phyloP scores from a whole-genome alignment of 2,888 invertebrate species.

The Acanthacorydalis orientalis region DNA sequence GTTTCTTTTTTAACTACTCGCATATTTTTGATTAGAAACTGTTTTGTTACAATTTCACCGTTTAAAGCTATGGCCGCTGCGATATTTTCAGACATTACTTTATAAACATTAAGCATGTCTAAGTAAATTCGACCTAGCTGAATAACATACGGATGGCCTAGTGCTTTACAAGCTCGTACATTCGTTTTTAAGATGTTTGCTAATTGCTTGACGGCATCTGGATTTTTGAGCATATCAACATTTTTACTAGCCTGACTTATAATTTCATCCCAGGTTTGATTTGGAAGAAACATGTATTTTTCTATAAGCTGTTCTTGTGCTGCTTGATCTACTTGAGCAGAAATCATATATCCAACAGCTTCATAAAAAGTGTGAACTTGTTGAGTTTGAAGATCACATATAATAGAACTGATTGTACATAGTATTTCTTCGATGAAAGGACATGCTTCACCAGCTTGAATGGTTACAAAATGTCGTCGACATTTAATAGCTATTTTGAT shows the following conservation, averaged over 20 bases:
- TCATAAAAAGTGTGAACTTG: conserved; percentile 99
- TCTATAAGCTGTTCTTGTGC: conserved; percentile 91
- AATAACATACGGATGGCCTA: conserved; percentile 90
- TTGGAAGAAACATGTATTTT: conserved; percentile 93
- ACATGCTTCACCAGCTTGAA: conserved; percentile 88
- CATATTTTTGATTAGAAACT: conserved; percentile 95
- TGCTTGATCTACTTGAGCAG: conserved; percentile 80
- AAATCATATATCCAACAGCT: conserved; percentile 98
- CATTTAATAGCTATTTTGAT: conserved; percentile 99
- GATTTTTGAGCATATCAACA: conserved; percentile 89
- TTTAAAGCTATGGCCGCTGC: conserved; percentile 84
- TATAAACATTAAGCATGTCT: conserved; percentile 98
- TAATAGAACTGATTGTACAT: conserved; percentile 88
- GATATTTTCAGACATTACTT: conserved; percentile 92
- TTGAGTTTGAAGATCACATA: conserved; percentile 95
- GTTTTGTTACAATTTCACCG: conserved; percentile 94
- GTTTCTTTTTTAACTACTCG: conserved; percentile 98
- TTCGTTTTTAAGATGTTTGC: conserved; percentile 98
- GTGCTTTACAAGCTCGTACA: conserved; percentile 94
- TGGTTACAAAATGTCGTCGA: conserved; percentile 90
- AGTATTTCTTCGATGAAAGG: conserved; percentile 99
- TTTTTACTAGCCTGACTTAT: conserved; percentile 94
- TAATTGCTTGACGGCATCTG: conserved; percentile 91
- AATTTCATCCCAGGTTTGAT: conserved; percentile 95
- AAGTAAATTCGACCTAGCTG: conserved; percentile 93